Evolutionary conservation across 2,113 vertebrate genomes (phyloP), one percentile per base, ranked within the genome.

Genomic region (Etia nguti): DNA sequence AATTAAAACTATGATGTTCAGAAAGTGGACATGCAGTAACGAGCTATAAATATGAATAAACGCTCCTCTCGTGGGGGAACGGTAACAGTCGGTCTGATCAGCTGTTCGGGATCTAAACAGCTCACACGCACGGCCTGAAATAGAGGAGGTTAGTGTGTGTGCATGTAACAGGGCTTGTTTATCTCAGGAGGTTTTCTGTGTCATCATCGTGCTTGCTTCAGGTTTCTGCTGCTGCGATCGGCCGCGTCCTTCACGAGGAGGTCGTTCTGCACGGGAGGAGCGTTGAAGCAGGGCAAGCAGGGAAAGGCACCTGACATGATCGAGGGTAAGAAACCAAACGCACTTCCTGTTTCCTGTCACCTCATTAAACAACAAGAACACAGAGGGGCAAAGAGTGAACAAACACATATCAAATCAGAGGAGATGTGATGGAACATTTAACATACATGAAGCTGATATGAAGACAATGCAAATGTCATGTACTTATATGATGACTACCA

Each of bases 281-380:
- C 82, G 2, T 77, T 52, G 12, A 84, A 36, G 2, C 84, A 80
- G 2, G 95, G 96, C 15, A 90, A 41, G 70, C 84, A 80, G 3
- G 95, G 96, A n/a, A 91, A 3, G 70, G 94, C 95, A 4, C 95
- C 94, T 0, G 95, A 96, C 87, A 96, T 96, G 95, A 54, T 29
- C 0, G 92, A 96, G 31, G 96, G 96, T 96, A 73, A 89, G 86
- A 29, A 1, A 8, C 7, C 4, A 6, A 12, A 4, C 12, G 0
- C 5, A n/a, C 18, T 15, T 46, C 52, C 55, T 70, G 52, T 22
- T 5, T 59, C 31, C 79, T 12, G 2, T 26, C 11, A 18, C n/a
- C 38, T 46, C n/a, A 73, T 46, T 73, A 1, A 46, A 18, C 38
- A 73, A 3, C 38, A 26, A 70, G 8, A 70, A 75, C 68, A 48